Conservation (phyloP, 2,113 vertebrate species). For the Lampris megalopsis region DNA sequence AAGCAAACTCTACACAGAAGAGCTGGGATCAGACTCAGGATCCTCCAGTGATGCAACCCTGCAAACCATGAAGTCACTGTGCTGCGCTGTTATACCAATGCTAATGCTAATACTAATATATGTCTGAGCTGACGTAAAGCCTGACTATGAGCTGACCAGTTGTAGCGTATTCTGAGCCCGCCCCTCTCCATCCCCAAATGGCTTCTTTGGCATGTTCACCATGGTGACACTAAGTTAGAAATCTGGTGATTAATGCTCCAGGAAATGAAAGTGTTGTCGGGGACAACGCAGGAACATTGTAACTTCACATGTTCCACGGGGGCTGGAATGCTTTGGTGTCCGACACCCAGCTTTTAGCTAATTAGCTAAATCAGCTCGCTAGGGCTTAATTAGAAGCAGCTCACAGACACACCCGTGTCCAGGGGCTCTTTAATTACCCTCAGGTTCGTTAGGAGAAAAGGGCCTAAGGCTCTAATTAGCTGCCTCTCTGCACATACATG, state of each 20-base stretch:
- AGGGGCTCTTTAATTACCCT: slow-evolving; percentile 80
- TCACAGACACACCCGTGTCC: slow-evolving; percentile 73
- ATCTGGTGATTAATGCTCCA: slow-evolving; percentile 75
- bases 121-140: background rate
- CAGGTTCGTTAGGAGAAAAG: slow-evolving; percentile 72
- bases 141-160: background rate
- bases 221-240: slow-evolving; percentile 55
- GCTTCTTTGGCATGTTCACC: slow-evolving; percentile 25
- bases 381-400: slow-evolving; percentile 84
- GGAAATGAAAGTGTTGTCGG: slow-evolving; percentile 79
- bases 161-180: slow-evolving; percentile 8
- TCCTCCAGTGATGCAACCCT: too few species aligned
- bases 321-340: slow-evolving; percentile 72
- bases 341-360: slow-evolving; percentile 76
- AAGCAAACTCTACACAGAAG: too few species aligned
- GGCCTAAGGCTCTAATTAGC: slow-evolving; percentile 79
- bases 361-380: slow-evolving; percentile 83
- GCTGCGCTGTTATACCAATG: too few species aligned
- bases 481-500: slow-evolving; percentile 35
- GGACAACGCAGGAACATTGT: slow-evolving; percentile 61
- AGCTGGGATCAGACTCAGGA: too few species aligned
- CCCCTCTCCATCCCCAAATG: slow-evolving; percentile 12
- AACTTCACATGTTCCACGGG: slow-evolving; percentile 70
- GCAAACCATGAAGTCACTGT: too few species aligned
- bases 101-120: too few species aligned